Base-by-base conservation (phyloP, 2,888 invertebrate genomes). In the Drosophila mettleri region DNA sequence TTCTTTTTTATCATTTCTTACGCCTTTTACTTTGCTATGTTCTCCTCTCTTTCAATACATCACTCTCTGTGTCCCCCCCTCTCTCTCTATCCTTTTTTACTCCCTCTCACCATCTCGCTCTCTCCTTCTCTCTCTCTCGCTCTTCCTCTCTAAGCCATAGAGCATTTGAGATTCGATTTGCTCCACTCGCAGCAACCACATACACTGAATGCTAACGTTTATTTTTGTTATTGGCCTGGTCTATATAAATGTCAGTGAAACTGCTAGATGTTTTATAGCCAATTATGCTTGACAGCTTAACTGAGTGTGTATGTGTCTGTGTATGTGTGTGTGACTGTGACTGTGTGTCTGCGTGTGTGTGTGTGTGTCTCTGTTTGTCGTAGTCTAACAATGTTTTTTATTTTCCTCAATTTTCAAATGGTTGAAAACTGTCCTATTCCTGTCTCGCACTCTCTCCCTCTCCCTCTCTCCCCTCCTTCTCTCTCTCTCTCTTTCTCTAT, bases 171-270 rank as follows among this genome's bases (percentile, higher is more conserved):
- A 29, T 31, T 48, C 27, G 46, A 10, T 7, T 24, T n/a, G 6
- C 8, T 20, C 14, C 7, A 14, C 4, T 31, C 27, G 10, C 43
- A 2, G 14, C 9, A 33, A n/a, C 29, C 48, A 9, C 45, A 29
- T 7, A 18, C 27, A 7, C 18, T 46, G 3, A 16, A 12, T 18
- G 46, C 3, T 46, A 24, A 4, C 1, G 16, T 18, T 18, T 51
- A 12, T 43, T 41, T 38, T 33, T 45, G 18, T 33, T 29, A 48
- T 49, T 49, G 41, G 54, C n/a, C 20, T 38, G 18, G 43, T 61
- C 74, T 75, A 80, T 87, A 83, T 83, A 86, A 80, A 80, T 77
- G 85, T 85, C 88, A 86, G 71, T 85, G 78, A 81, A 78, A 72
- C 73, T 75, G 66, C 34, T 46, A 82, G 78, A 77, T 79, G 81